A percentile compares a stretch with the other conserved stretches of the same genome.
phyloP scores from a whole-genome alignment of 2,888 invertebrate genomes.

The Lutraria lutraria region DNA sequence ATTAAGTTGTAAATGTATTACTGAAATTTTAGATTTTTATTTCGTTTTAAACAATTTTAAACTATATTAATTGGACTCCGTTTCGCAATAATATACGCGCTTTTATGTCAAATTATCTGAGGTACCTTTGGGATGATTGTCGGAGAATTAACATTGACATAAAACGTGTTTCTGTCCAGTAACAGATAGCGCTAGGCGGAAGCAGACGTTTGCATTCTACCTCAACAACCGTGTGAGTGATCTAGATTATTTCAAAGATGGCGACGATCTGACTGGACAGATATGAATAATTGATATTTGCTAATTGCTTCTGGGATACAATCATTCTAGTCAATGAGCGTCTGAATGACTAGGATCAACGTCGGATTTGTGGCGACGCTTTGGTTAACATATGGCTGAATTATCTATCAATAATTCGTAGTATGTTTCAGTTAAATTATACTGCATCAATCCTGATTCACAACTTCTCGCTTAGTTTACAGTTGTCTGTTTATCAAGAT shows the following conservation, averaged over 20 bases:
- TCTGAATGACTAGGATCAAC: conserved; percentile 37
- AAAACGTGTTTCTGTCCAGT: conserved; percentile 1
- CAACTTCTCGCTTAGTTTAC: neutral
- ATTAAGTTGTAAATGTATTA: neutral
- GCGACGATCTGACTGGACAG: conserved; percentile 58
- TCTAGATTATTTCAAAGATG: conserved; percentile 49
- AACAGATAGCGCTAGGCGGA: neutral
- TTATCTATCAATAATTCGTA: conserved; percentile 3
- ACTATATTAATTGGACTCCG: neutral
- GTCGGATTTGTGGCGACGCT: conserved; percentile 27
- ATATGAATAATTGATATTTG: conserved; percentile 61
- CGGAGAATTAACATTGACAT: conserved; percentile 10
- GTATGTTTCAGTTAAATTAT: conserved; percentile 22
- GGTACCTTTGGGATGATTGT: neutral
- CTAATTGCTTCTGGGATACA: conserved; percentile 59
- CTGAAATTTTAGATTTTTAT: neutral
- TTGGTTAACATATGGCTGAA: conserved; percentile 27
- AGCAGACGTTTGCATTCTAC: conserved; percentile 26
- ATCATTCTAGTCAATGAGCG: conserved; percentile 39
- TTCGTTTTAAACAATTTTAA: neutral
- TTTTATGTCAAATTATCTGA: neutral
- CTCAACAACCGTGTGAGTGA: conserved; percentile 51
- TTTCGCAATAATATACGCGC: neutral
- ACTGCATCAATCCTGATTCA: neutral
- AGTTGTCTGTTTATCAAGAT: neutral